Evolutionary conservation across 1,140 invertebrate genomes (phyloP).

Genomic region (Lasioglossum albipes): DNA sequence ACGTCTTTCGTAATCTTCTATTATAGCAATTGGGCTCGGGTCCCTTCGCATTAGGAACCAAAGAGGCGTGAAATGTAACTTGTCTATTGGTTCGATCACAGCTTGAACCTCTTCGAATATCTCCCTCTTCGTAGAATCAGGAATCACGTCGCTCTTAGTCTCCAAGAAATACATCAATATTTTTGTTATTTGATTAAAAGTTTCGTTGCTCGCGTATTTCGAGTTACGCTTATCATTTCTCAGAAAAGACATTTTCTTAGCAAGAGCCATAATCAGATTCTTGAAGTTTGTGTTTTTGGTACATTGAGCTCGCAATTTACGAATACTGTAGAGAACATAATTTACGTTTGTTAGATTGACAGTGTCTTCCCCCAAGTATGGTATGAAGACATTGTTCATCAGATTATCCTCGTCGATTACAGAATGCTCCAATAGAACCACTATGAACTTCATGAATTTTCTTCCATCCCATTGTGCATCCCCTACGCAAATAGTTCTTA

Average conservation of each 20-base stretch:
- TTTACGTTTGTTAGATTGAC: constrained; percentile 45
- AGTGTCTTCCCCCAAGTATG: constrained; percentile 54
- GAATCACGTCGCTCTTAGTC: background rate
- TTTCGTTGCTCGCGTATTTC: constrained; percentile 39
- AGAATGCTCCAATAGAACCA: constrained; percentile 32
- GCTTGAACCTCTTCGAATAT: constrained; percentile 47
- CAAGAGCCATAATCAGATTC: constrained; percentile 27
- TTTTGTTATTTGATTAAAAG: constrained; percentile 41
- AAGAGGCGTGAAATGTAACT: constrained; percentile 49
- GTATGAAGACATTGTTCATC: constrained; percentile 67
- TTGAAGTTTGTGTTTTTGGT: constrained; percentile 21
- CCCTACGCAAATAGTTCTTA: constrained; percentile 60
- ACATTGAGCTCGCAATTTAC: constrained; percentile 31
- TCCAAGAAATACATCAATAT: constrained; percentile 42
- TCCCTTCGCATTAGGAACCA: constrained; percentile 7
- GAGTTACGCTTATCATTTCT: constrained; percentile 40
- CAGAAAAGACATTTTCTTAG: constrained; percentile 52
- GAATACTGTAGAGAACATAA: constrained; percentile 46
- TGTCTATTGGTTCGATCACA: constrained; percentile 67
- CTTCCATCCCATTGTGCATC: constrained; percentile 49
- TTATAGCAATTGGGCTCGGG: constrained; percentile 51
- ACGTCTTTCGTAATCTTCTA: constrained; percentile 68
- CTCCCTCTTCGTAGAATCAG: background rate
- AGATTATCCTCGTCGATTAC: constrained; percentile 59
- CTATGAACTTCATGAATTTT: constrained; percentile 60